Evolutionary conservation across 2,888 invertebrate species (phyloP).

Genomic region (Trichacis sp.): DNA sequence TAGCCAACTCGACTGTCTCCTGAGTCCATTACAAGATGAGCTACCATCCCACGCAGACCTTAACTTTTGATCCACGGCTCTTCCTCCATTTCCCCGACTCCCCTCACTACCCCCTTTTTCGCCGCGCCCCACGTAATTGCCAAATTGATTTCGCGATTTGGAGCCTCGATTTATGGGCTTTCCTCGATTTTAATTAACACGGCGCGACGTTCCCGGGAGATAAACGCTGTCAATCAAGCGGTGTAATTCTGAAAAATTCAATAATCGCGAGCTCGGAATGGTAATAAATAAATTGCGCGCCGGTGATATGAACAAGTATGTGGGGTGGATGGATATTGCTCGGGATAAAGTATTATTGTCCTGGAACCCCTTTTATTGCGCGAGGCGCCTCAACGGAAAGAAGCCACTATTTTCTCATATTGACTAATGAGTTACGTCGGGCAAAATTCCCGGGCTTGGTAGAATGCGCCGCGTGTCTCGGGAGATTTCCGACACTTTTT

Average conservation of each 20-base stretch:
- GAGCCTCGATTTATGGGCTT: background rate
- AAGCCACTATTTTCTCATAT: slow-evolving; percentile 12
- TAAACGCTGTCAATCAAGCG: slow-evolving; percentile 37
- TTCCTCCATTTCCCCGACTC: slow-evolving; percentile 31
- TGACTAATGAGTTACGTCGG: background rate
- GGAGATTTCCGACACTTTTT: no score
- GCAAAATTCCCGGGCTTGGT: background rate
- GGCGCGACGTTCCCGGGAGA: slow-evolving; percentile 4
- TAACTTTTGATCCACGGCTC: slow-evolving; percentile 52
- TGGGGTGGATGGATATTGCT: slow-evolving; percentile 68
- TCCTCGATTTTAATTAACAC: slow-evolving; percentile 27
- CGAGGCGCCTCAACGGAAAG: slow-evolving; percentile 30
- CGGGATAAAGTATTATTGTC: slow-evolving; percentile 65
- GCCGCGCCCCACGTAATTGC: slow-evolving; percentile 15
- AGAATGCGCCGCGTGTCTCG: background rate
- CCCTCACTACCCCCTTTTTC: background rate
- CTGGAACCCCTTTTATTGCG: slow-evolving; percentile 55
- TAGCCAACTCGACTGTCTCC: slow-evolving; percentile 69
- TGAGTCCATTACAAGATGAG: slow-evolving; percentile 70
- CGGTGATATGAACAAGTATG: slow-evolving; percentile 66
- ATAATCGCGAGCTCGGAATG: slow-evolving; percentile 64
- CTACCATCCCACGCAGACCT: slow-evolving; percentile 54
- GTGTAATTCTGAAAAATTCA: slow-evolving; percentile 64
- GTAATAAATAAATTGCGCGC: slow-evolving; percentile 69
- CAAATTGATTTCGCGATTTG: slow-evolving; percentile 17